Conservation (phyloP, 1,140 invertebrate genomes). For the Oreohelix idahoensis region DNA sequence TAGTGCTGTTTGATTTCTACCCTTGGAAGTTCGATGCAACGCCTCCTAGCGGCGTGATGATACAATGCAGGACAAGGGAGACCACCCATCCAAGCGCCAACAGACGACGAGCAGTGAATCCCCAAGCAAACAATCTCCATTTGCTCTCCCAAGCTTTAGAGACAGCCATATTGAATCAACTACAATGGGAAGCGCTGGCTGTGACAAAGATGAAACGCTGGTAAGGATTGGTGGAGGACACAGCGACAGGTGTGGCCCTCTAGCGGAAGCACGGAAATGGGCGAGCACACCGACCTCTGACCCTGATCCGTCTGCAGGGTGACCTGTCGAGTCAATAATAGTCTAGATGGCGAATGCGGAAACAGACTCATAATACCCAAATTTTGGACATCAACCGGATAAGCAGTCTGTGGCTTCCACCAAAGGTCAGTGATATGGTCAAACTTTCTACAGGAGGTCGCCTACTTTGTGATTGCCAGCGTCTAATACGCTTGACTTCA, state of each 20-base stretch:
- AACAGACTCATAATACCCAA: background rate
- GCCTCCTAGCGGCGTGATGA: constrained; percentile 21
- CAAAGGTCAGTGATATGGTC: background rate
- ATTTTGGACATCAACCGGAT: constrained; percentile 14
- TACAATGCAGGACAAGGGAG: constrained; percentile 28
- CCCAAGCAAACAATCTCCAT: constrained; percentile 15
- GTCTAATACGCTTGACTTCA: background rate
- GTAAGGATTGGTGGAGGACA: constrained; percentile 3
- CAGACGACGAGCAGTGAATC: background rate
- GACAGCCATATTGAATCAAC: constrained; percentile 3
- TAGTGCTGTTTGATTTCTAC: constrained; percentile 26
- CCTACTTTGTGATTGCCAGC: background rate
- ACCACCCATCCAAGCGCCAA: constrained; percentile 28
- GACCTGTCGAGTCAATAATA: constrained; percentile 14
- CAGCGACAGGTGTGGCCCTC: constrained; percentile 27
- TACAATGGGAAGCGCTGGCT: constrained; percentile 3
- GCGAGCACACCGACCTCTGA: constrained; percentile 25
- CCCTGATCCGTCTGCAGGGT: background rate
- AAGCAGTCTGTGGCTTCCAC: background rate
- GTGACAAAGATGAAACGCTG: constrained; percentile 31
- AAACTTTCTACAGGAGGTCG: background rate
- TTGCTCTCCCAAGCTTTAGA: constrained; percentile 10
- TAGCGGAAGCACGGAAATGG: constrained; percentile 26
- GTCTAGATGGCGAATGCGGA: background rate
- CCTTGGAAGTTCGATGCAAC: constrained; percentile 17